Percentiles rank a stretch among this genome's conserved stretches.
Evolutionary conservation across 1,140 invertebrate genomes (phyloP).

Genomic region (Asobara japonica): DNA sequence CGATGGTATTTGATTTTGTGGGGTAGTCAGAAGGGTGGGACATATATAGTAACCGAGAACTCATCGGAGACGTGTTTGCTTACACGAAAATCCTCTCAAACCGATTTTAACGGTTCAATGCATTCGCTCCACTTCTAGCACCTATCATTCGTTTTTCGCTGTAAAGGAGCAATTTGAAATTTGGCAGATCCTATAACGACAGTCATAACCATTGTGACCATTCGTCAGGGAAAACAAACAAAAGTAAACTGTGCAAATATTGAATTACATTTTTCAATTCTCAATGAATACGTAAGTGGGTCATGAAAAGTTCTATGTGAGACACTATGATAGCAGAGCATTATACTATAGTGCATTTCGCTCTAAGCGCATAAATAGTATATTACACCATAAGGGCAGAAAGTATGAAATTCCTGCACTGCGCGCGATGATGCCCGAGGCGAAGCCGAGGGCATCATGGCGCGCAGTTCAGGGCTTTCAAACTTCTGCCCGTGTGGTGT

Average conservation of each 20-base stretch:
- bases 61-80: conserved; percentile 58
- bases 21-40: conserved; percentile 25
- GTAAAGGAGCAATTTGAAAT: conserved; percentile 1
- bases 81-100: conserved; percentile 68
- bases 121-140: conserved; percentile 41
- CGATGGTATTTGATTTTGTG: conserved; percentile 1
- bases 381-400: too few species aligned
- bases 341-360: too few species aligned
- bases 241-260: not conserved
- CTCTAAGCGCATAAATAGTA: too few species aligned
- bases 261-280: conserved; percentile 8
- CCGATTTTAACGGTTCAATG: conserved; percentile 64
- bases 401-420: too few species aligned
- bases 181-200: conserved; percentile 14
- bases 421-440: too few species aligned
- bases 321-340: too few species aligned
- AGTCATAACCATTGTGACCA: conserved; percentile 31
- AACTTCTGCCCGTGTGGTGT: too few species aligned
- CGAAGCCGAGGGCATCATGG: too few species aligned
- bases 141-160: conserved; percentile 24
- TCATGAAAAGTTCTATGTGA: too few species aligned
- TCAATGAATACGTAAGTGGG: conserved; percentile 23
- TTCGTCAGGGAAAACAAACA: conserved; percentile 23
- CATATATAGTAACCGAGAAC: conserved; percentile 41
- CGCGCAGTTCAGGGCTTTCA: too few species aligned